Conservation (phyloP, 2,113 vertebrate genomes). For the Oryzias woworae region DNA sequence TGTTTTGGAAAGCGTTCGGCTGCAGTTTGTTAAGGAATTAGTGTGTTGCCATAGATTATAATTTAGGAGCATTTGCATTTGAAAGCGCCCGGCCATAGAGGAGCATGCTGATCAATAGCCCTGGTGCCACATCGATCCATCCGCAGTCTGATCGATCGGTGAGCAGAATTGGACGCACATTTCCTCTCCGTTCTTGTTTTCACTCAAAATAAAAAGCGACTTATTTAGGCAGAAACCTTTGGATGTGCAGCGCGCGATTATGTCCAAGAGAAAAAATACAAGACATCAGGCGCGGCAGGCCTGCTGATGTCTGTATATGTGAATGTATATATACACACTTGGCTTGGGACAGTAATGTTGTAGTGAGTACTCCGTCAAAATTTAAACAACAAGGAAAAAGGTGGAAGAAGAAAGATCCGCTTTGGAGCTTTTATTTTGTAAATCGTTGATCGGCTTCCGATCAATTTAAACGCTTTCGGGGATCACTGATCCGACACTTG, state of each 20-base stretch:
- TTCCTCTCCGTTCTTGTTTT: slow-evolving; percentile 49
- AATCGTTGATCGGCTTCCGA: background rate
- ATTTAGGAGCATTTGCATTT: slow-evolving; percentile 77
- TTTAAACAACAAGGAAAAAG: background rate
- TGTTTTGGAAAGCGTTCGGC: slow-evolving; percentile 70
- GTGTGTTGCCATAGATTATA: slow-evolving; percentile 74
- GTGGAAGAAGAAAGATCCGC: background rate
- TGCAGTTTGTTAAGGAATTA: slow-evolving; percentile 76
- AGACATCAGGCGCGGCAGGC: too few species aligned
- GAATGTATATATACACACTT: too few species aligned
- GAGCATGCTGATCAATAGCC: slow-evolving; percentile 73
- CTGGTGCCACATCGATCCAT: slow-evolving; percentile 75
- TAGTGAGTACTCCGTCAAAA: too few species aligned
- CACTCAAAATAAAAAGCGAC: slow-evolving; percentile 36
- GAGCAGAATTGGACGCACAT: slow-evolving; percentile 63
- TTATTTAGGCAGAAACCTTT: slow-evolving; percentile 11
- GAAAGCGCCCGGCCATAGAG: slow-evolving; percentile 70
- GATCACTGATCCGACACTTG: slow-evolving; percentile 1
- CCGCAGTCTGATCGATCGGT: slow-evolving; percentile 75
- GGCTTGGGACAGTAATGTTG: too few species aligned
- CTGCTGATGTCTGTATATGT: too few species aligned
- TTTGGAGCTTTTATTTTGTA: background rate
- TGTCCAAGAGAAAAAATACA: slow-evolving; percentile 12
- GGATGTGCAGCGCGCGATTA: background rate
- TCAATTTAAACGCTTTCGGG: slow-evolving; percentile 1